phyloP scores from a whole-genome alignment of 2,113 vertebrate genomes.

The Lepus europaeus region DNA sequence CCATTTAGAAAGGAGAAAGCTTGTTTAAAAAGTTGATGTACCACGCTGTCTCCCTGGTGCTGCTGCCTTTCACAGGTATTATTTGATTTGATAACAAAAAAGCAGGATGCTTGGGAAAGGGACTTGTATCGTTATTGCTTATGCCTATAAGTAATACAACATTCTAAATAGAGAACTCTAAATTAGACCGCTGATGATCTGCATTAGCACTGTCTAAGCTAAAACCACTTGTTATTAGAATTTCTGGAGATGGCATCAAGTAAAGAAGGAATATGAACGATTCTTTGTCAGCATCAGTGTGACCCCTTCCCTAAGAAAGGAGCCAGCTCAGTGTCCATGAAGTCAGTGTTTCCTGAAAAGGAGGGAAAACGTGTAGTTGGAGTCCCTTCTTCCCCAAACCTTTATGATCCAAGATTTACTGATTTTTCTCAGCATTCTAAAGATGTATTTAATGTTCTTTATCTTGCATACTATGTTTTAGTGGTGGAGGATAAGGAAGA shows the following conservation, averaged over 20 bases:
- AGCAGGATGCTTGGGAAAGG: constrained; percentile 6
- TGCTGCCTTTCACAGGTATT: constrained; percentile 40
- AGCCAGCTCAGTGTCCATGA: rapidly evolving
- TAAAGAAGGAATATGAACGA: not conserved
- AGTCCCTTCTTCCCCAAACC: not conserved
- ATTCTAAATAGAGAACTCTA: constrained; percentile 72
- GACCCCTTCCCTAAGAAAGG: not conserved
- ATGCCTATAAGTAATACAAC: not conserved
- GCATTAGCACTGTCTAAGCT: constrained; percentile 9
- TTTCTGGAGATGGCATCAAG: constrained; percentile 16
- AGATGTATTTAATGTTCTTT: not conserved
- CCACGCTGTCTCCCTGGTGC: not conserved
- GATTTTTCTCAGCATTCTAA: not conserved
- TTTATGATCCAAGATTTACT: not conserved
- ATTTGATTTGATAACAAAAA: constrained; percentile 28
- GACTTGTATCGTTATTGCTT: not conserved
- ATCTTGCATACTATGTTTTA: not conserved
- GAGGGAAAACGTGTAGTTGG: not conserved
- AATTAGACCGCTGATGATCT: not conserved
- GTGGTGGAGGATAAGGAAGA: not conserved
- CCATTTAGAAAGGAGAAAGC: constrained; percentile 32
- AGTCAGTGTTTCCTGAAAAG: not conserved
- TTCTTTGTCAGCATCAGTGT: not conserved
- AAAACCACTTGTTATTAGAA: constrained; percentile 56
- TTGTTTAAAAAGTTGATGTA: not conserved